Percentiles rank a stretch among this genome's conserved stretches.
phyloP scores from a whole-genome alignment of 1,140 invertebrate species.

The Bombus confusus region DNA sequence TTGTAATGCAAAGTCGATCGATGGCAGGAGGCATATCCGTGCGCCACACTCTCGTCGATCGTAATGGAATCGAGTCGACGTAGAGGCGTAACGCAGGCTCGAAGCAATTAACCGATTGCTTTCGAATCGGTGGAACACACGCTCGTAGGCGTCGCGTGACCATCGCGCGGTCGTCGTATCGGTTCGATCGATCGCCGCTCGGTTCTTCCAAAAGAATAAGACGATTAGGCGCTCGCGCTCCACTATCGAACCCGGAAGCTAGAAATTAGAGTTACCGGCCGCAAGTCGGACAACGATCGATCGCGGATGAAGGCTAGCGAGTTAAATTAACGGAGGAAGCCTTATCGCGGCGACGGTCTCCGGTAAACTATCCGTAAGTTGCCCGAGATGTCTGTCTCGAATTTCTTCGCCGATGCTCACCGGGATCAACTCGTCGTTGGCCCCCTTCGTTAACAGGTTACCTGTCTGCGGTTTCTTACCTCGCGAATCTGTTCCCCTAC shows the following conservation, averaged over 20 bases:
- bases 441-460: not conserved
- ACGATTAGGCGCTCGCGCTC: not conserved
- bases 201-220: not conserved
- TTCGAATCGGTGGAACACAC: not conserved
- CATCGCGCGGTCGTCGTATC: not conserved
- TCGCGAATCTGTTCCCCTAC: not conserved
- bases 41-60: no score
- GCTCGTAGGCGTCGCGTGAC: not conserved
- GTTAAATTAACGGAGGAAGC: slow-evolving; percentile 61
- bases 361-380: slow-evolving; percentile 49
- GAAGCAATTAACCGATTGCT: not conserved
- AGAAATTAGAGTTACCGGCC: not conserved
- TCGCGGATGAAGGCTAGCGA: slow-evolving; percentile 49
- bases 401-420: slow-evolving; percentile 9
- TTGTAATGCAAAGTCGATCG: slow-evolving; percentile 30
- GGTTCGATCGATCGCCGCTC: not conserved
- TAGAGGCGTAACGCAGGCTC: not conserved
- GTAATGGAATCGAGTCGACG: slow-evolving; percentile 7
- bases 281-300: slow-evolving; percentile 25
- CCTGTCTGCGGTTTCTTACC: not conserved
- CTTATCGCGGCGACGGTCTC: slow-evolving; percentile 38
- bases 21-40: not conserved
- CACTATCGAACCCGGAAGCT: not conserved
- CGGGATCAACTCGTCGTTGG: slow-evolving; percentile 22
- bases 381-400: slow-evolving; percentile 27